These are phyloP conservation scores for Neuroterus valhalla DNA, from an alignment of 1,140 invertebrate species.

Conservation along the genomic window DNA sequence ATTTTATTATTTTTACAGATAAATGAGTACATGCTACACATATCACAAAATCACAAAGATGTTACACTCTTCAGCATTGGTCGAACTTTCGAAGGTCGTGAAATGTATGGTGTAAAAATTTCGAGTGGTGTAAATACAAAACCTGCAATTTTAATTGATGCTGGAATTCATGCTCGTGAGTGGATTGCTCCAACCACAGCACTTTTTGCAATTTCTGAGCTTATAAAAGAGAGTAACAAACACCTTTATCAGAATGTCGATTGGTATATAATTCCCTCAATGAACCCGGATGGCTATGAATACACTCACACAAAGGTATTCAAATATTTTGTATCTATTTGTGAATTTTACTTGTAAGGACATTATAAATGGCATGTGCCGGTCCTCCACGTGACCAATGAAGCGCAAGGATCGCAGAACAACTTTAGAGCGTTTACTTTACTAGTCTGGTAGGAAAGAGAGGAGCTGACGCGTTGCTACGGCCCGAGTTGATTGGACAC, in stretches of 20 bases:
- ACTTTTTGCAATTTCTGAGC: constrained; percentile 79
- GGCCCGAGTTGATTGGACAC: too few relatives aligned
- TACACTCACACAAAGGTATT: constrained; percentile 77
- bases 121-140: constrained; percentile 49
- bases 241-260: constrained; percentile 75
- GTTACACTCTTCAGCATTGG: constrained; percentile 67
- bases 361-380: too few relatives aligned
- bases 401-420: too few relatives aligned
- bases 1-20: constrained; percentile 63
- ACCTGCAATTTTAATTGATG: constrained; percentile 71
- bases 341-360: too few relatives aligned
- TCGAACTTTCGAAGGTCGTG: constrained; percentile 64
- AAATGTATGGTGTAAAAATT: constrained; percentile 65
- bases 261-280: constrained; percentile 82
- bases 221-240: constrained; percentile 67
- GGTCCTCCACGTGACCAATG: too few relatives aligned
- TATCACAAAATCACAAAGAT: constrained; percentile 70
- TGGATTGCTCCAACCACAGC: constrained; percentile 80
- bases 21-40: constrained; percentile 63
- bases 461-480: too few relatives aligned
- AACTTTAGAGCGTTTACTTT: too few relatives aligned
- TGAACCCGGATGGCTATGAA: constrained; percentile 85
- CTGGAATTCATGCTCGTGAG: constrained; percentile 80
- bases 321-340: too few relatives aligned
- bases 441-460: too few relatives aligned